Base-by-base conservation (phyloP, 64 coral and sea anemone species). In the Dendrophyllia cribrosa region DNA sequence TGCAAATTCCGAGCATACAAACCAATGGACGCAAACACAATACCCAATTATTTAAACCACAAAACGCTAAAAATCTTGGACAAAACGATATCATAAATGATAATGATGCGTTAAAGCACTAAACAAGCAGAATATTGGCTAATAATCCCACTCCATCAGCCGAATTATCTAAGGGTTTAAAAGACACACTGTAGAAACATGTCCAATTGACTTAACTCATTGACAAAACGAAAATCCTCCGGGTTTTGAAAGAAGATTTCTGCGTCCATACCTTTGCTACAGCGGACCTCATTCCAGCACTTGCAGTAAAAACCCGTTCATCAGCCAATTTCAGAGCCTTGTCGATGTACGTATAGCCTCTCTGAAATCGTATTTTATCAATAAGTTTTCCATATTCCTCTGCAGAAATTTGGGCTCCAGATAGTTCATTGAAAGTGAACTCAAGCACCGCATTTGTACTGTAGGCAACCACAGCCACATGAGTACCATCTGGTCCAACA, bases 311-410 rank as follows among this genome's bases (percentile, higher is more conserved):
- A 3, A 92, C 12, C 5, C 62, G 43, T 74, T 34, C n/a, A 12
- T 84, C 62, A 65, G 90, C 90, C 14, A 60, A 14, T 3, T 19
- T 2, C 14, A 92, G 49, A 56, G 75, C 90, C 55, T 92, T 92
- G 60, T 92, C 90, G 15, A 92, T 92, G 45, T 74, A 92, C 22
- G 90, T 92, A 1, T 15, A 77, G 17, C 90, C 90, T 51, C 72
- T 25, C 24, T 75, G 79, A 43, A 70, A 86, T 23, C 43, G 9
- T 55, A 92, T 68, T 23, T 65, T 43, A 20, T 65, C 47, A 23
- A 92, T 59, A 51, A 92, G 43, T 58, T 74, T 66, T 6, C 2
- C 58, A 52, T 85, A 85, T 44, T 12, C 82, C 19, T 53, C 49
- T 45, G 59, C 61, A 44, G 69, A 43, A 92, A 92, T 17, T 49